Percentiles rank a stretch among this genome's conserved stretches.
These are phyloP conservation scores for Mustela lutreola DNA, from an alignment of 2,113 vertebrate species.

Conservation along the genomic window DNA sequence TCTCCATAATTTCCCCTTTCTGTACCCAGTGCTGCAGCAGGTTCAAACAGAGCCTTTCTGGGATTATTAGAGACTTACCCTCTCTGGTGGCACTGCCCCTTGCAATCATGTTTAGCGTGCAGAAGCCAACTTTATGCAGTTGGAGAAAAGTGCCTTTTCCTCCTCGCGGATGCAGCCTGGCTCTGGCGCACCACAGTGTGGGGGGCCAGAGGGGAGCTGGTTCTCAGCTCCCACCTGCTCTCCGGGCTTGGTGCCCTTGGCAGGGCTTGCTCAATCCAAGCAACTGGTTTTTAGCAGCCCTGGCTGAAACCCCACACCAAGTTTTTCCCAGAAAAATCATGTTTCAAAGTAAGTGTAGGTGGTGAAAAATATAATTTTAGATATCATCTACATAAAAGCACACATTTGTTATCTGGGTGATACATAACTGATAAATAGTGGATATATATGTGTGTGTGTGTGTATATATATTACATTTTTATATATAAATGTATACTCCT, in stretches of 20 bases:
- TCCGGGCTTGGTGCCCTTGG: neutral
- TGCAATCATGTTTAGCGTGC: neutral
- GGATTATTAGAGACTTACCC: neutral
- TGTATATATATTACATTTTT: too few relatives aligned
- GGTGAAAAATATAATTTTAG: neutral
- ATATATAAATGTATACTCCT: neutral
- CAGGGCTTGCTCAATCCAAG: neutral
- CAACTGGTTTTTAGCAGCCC: neutral
- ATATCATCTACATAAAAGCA: neutral
- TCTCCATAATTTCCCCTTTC: neutral
- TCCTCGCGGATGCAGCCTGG: fast-evolving
- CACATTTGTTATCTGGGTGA: neutral
- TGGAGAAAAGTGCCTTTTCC: neutral
- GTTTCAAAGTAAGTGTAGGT: neutral
- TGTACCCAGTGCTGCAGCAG: neutral
- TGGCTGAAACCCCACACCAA: neutral
- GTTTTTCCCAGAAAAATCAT: neutral
- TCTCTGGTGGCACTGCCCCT: neutral
- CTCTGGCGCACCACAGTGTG: fast-evolving
- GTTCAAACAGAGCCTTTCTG: neutral
- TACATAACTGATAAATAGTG: neutral
- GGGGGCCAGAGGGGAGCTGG: neutral
- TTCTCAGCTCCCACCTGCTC: neutral
- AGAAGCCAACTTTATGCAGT: neutral
- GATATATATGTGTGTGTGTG: neutral